Evolutionary conservation across 2,113 vertebrate genomes (phyloP).

Genomic region (Pelvicachromis taeniatus): DNA sequence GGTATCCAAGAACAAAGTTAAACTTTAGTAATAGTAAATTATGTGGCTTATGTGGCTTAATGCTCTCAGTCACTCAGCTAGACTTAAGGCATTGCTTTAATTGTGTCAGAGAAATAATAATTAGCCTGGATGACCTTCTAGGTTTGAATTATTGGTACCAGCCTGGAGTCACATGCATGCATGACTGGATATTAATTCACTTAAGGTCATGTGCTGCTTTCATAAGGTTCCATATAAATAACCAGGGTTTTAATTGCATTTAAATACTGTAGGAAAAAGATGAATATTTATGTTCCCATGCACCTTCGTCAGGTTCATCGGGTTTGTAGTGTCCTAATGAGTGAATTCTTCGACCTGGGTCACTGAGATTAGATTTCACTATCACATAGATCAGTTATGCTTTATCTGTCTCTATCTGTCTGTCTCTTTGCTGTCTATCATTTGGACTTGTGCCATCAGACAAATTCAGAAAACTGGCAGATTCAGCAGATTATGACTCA

Average conservation of each 20-base stretch:
- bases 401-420: neutral
- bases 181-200: neutral
- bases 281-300: neutral
- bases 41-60: neutral
- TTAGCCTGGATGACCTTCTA: neutral
- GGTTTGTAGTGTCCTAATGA: neutral
- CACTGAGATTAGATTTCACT: neutral
- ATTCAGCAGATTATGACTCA: neutral
- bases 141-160: neutral
- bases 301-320: neutral
- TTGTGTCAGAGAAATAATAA: neutral
- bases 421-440: neutral
- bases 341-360: neutral
- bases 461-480: neutral
- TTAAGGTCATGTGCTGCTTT: neutral
- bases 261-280: neutral
- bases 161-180: neutral
- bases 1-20: neutral
- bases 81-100: neutral
- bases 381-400: neutral
- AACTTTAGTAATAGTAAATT: neutral
- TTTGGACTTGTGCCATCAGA: neutral
- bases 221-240: neutral
- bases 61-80: neutral
- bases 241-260: neutral